Percentiles rank a stretch among this genome's conserved stretches.
phyloP scores from a whole-genome alignment of 1,140 invertebrate species.

The Elymnias hypermnestra region DNA sequence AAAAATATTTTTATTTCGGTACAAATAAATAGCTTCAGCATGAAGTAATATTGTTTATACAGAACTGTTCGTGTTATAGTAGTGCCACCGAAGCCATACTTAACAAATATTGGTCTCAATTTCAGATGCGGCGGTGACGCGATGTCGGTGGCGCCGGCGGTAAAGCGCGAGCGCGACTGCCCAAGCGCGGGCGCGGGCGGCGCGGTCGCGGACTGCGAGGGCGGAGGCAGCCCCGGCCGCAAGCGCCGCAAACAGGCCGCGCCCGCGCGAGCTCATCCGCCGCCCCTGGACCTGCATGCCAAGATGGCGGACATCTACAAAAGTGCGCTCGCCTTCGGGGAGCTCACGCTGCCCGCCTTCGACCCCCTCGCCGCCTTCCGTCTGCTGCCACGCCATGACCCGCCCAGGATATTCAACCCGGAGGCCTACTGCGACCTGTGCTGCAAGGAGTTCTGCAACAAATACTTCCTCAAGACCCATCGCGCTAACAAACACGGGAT shows the following conservation, averaged over 20 bases:
- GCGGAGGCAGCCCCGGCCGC: constrained; percentile 55
- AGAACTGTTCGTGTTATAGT: too few relatives aligned
- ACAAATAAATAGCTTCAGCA: too few relatives aligned
- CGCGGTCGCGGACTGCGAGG: constrained; percentile 45
- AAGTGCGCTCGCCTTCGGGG: constrained; percentile 70
- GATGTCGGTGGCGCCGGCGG: constrained; percentile 71
- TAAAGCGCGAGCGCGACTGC: constrained; percentile 69
- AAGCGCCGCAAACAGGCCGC: constrained; percentile 71
- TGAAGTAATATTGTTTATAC: too few relatives aligned
- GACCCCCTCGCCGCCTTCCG: constrained; percentile 73
- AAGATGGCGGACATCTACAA: constrained; percentile 75
- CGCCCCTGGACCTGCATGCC: constrained; percentile 64
- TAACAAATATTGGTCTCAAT: too few relatives aligned
- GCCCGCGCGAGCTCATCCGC: constrained; percentile 48
- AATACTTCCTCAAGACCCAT: constrained; percentile 99
- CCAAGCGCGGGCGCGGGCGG: constrained; percentile 39
- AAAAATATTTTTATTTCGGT: too few relatives aligned
- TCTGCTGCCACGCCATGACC: constrained; percentile 78
- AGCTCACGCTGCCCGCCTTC: constrained; percentile 64
- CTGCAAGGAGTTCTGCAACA: constrained; percentile 99
- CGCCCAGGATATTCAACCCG: constrained; percentile 92
- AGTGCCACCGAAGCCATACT: too few relatives aligned
- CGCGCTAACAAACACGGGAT: constrained; percentile 97
- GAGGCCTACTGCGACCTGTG: constrained; percentile 98
- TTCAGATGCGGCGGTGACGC: constrained; percentile 74